These are phyloP conservation scores for Hydroisotoma schaefferi DNA, from an alignment of 2,888 invertebrate species.

Conservation along the genomic window DNA sequence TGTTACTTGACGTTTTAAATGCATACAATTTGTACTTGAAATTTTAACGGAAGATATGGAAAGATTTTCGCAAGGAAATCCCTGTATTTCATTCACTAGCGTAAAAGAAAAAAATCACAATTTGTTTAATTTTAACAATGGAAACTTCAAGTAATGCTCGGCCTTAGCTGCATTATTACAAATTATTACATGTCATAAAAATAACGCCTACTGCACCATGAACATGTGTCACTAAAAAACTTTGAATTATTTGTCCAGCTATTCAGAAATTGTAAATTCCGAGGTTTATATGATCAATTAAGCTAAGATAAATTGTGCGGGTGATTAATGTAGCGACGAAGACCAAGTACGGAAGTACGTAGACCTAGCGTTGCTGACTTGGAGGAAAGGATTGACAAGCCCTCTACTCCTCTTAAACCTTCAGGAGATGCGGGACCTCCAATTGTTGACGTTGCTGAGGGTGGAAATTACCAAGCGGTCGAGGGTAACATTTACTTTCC, in stretches of 20 bases:
- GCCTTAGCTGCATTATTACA: conserved; percentile 4
- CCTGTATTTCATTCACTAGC: not conserved
- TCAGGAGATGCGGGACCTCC: conserved; percentile 79
- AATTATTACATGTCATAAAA: not conserved
- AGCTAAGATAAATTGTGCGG: not conserved
- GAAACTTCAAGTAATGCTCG: not conserved
- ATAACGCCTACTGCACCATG: conserved; percentile 4
- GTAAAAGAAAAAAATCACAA: no score
- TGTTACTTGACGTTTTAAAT: not conserved
- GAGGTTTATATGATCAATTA: not conserved
- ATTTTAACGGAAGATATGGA: not conserved
- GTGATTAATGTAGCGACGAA: conserved; percentile 54
- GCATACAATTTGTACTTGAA: not conserved
- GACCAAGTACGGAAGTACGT: conserved; percentile 85
- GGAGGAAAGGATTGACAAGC: conserved; percentile 85
- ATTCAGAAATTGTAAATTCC: not conserved
- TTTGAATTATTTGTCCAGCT: conserved; percentile 4
- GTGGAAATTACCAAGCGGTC: conserved; percentile 75
- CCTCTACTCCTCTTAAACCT: conserved; percentile 80
- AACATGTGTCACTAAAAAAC: conserved; percentile 5
- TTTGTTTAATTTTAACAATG: not conserved
- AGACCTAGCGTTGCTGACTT: conserved; percentile 85
- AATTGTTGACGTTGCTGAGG: conserved; percentile 79
- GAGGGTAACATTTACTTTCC: conserved; percentile 66
- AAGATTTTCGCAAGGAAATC: not conserved